Evolutionary conservation across 2,113 vertebrate species (phyloP), one percentile per base, ranked within the genome.

Genomic region (Thymallus thymallus): DNA sequence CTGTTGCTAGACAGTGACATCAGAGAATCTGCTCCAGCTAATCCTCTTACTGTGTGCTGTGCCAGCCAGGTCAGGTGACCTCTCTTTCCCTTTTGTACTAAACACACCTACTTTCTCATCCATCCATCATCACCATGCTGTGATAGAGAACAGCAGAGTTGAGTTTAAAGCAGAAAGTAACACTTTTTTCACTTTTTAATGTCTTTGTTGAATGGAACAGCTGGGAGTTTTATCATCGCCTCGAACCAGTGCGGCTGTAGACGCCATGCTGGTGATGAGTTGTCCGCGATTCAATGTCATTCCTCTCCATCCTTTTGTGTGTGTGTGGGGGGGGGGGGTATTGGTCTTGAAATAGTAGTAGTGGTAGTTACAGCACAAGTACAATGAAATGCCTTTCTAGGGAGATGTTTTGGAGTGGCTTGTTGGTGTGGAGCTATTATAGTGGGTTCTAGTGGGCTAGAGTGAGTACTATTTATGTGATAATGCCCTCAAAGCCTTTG

Each of bases 41-140:
- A 92, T 91, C 90, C 85, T 86, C 83, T 90, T 86, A 88, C 55
- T 62, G 74, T 46, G 69, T 66, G 69, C 74, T 74, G 77, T 32
- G 75, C 69, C 67, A n/a, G 63, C 30, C 69, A 65, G 74, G 35
- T 62, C 51, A 64, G 65, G 35, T 80, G n/a, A 77, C 74, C 69
- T 73, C 79, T 2, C 45, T 14, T 35, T 20, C 63, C n/a, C 24
- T 14, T 55, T 55, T 18, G 71, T 18, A 48, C 73, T 74, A 22
- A 22, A 67, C 66, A 67, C 5, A n/a, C 74, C 14, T 48, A 16
- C 35, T 48, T 73, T 76, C 74, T 51, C 70, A 51, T 62, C 78
- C 35, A 35, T 35, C 35, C 35, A 35, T 23, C 22, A 32, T 22
- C 55, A 13, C 65, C 22, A 29, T 3, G 9, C 23, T 16, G 63